These are phyloP conservation scores for Chymomyza costata DNA, from an alignment of 1,140 invertebrate genomes.

Conservation along the genomic window DNA sequence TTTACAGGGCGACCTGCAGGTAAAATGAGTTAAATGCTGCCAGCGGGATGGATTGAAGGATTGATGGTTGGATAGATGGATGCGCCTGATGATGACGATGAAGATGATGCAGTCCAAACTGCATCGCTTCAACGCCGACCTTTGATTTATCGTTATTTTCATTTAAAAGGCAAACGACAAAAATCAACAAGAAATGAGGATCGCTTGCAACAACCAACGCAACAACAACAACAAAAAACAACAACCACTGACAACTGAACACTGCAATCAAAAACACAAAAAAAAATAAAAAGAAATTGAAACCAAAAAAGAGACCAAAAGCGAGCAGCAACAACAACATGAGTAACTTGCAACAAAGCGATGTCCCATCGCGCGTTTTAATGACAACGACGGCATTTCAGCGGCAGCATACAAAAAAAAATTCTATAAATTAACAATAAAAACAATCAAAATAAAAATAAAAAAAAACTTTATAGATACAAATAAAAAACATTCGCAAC, in stretches of 20 bases:
- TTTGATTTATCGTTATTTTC: constrained; percentile 71
- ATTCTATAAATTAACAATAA: constrained; percentile 71
- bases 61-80: too few species aligned
- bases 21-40: too few species aligned
- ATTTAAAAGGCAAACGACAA: constrained; percentile 72
- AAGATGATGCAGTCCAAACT: too few species aligned
- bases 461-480: neutral
- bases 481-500: neutral
- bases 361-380: constrained; percentile 71
- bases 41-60: too few species aligned
- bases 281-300: neutral
- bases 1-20: too few species aligned
- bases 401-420: constrained; percentile 50
- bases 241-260: neutral
- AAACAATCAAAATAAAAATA: constrained; percentile 46
- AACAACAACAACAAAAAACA: constrained; percentile 4
- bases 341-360: constrained; percentile 39
- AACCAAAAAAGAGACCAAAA: constrained; percentile 3
- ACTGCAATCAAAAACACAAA: neutral
- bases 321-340: constrained; percentile 21
- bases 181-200: constrained; percentile 47
- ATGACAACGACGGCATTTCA: constrained; percentile 67
- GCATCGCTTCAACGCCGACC: constrained; percentile 31
- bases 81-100: too few species aligned
- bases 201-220: constrained; percentile 6